A percentile compares a stretch with the other conserved stretches of the same genome.
Conservation (phyloP, 1,140 invertebrate species). For the Vanessa atalanta region DNA sequence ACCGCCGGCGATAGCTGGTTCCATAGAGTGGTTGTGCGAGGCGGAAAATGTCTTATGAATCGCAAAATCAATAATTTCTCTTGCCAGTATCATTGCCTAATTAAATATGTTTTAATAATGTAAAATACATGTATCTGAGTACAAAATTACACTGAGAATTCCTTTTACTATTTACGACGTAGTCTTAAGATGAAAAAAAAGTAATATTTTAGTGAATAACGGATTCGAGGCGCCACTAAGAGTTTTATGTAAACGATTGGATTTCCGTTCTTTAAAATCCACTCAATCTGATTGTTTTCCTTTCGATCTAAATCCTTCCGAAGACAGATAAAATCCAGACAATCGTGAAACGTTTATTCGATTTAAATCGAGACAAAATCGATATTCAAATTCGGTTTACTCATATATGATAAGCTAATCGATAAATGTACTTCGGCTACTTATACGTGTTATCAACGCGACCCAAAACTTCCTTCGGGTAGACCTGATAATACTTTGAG, state of each 20-base stretch:
- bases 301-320: slow-evolving; percentile 48
- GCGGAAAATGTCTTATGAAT: no score
- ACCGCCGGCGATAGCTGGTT: no score
- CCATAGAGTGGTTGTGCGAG: no score
- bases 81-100: no score
- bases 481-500: slow-evolving; percentile 59
- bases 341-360: slow-evolving; percentile 30
- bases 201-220: slow-evolving; percentile 12
- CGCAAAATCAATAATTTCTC: no score
- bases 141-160: no score
- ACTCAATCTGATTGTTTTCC: slow-evolving; percentile 59
- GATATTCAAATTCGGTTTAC: slow-evolving; percentile 34
- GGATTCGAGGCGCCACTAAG: slow-evolving; percentile 30
- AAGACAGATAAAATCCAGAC: slow-evolving; percentile 40
- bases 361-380: slow-evolving; percentile 31
- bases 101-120: no score
- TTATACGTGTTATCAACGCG: slow-evolving; percentile 59
- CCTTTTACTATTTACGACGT: no score
- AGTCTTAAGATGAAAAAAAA: background rate
- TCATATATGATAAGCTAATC: slow-evolving; percentile 38
- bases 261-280: slow-evolving; percentile 51
- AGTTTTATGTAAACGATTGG: slow-evolving; percentile 50
- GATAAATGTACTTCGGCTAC: slow-evolving; percentile 34
- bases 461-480: slow-evolving; percentile 65
- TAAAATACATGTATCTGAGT: no score